Conservation (phyloP, 2,113 vertebrate genomes). For the Xiphorhynchus elegans region DNA sequence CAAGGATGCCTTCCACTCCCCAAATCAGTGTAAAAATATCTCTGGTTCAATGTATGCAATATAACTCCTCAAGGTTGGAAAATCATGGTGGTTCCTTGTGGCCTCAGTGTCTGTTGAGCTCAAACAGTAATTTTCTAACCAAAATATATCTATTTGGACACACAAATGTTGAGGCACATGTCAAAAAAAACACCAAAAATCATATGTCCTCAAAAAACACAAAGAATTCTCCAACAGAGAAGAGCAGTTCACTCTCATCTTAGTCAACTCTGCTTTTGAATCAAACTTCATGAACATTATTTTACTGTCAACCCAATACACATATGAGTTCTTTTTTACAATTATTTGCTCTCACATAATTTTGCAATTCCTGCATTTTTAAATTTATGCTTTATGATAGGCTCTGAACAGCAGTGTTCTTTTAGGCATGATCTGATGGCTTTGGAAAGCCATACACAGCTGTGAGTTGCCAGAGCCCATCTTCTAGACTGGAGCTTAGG, state of each 20-base stretch:
- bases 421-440: not conserved
- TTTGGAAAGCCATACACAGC: not conserved
- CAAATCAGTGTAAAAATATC: accelerated
- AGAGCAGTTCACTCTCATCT: not conserved
- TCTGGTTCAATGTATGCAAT: not conserved
- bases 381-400: not conserved
- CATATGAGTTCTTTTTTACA: not conserved
- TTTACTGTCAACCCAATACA: not conserved
- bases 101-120: not conserved
- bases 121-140: not conserved
- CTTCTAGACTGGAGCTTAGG: not conserved
- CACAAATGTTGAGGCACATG: not conserved
- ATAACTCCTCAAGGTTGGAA: not conserved
- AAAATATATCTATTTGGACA: not conserved
- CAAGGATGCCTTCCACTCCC: not conserved
- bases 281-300: not conserved
- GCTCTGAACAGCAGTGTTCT: not conserved
- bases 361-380: not conserved
- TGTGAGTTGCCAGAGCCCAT: not conserved
- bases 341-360: not conserved
- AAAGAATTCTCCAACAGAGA: not conserved
- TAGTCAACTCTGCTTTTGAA: not conserved
- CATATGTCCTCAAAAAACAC: not conserved
- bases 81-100: not conserved
- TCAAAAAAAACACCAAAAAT: not conserved